phyloP scores from a whole-genome alignment of 2,797 vertebrate species.

The Fratercula arctica region DNA sequence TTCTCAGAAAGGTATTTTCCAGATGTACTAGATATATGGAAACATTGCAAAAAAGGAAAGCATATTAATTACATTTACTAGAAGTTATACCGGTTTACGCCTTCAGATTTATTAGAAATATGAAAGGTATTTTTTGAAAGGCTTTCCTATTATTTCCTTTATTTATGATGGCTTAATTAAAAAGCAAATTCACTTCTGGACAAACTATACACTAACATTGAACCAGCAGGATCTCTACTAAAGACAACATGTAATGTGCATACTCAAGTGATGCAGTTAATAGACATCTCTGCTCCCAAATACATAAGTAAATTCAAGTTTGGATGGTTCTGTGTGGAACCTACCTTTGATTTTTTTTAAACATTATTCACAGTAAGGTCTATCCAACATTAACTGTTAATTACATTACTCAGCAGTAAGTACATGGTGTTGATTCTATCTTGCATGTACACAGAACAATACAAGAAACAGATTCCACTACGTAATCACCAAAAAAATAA shows the following conservation, averaged over 20 bases:
- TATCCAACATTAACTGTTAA: not conserved
- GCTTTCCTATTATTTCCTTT: not conserved
- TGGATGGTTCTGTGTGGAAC: not conserved
- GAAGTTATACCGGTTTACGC: not conserved
- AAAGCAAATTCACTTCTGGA: not conserved
- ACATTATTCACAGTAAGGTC: not conserved
- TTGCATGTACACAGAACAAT: not conserved
- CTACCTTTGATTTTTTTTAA: not conserved
- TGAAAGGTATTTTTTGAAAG: not conserved
- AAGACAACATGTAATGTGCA: not conserved
- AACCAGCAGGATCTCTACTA: not conserved
- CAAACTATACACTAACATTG: not conserved
- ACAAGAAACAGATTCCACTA: not conserved
- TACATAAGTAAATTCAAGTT: not conserved
- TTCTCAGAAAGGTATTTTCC: constrained; percentile 1
- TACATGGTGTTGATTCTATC: not conserved
- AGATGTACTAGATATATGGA: not conserved
- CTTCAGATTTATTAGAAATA: not conserved
- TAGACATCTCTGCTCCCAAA: not conserved
- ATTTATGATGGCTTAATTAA: not conserved
- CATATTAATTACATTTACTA: not conserved
- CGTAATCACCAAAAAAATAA: not conserved
- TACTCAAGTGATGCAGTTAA: not conserved
- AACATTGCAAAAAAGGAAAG: not conserved
- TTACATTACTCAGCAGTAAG: not conserved